These are phyloP conservation scores for Nephila pilipes DNA, from an alignment of 1,140 invertebrate species.

Conservation along the genomic window DNA sequence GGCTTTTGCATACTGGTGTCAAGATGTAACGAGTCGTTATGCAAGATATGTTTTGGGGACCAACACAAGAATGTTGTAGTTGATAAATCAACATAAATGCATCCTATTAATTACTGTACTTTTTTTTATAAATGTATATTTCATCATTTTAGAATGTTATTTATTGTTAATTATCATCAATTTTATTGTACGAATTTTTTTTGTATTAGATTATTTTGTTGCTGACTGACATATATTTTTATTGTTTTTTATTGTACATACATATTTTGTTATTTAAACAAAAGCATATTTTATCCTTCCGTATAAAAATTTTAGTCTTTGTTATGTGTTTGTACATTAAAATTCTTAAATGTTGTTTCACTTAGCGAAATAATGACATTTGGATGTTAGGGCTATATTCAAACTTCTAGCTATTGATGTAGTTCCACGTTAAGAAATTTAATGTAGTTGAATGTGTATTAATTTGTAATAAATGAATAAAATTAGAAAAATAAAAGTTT, in stretches of 20 bases:
- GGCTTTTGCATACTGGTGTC: neutral
- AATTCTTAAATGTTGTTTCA: neutral
- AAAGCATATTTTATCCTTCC: no score
- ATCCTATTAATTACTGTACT: no score
- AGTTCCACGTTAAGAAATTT: neutral
- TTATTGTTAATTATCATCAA: no score
- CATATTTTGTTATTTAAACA: no score
- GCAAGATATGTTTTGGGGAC: conserved; percentile 15
- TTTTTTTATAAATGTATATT: no score
- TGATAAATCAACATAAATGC: neutral
- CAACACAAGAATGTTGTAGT: conserved; percentile 5
- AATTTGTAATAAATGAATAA: conserved; percentile 17
- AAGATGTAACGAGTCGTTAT: neutral
- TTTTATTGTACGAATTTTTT: no score
- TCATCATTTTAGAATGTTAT: no score
- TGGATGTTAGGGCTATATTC: neutral
- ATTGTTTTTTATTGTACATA: no score
- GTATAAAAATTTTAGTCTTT: no score
- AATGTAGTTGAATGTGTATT: conserved; percentile 8
- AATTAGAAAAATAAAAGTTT: neutral
- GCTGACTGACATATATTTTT: no score
- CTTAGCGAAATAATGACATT: neutral
- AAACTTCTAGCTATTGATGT: conserved; percentile 25
- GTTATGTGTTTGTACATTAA: neutral
- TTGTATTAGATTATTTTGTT: no score